Conservation (phyloP, 2,888 invertebrate genomes). For the Scaptodrosophila latifasciaeformis region DNA sequence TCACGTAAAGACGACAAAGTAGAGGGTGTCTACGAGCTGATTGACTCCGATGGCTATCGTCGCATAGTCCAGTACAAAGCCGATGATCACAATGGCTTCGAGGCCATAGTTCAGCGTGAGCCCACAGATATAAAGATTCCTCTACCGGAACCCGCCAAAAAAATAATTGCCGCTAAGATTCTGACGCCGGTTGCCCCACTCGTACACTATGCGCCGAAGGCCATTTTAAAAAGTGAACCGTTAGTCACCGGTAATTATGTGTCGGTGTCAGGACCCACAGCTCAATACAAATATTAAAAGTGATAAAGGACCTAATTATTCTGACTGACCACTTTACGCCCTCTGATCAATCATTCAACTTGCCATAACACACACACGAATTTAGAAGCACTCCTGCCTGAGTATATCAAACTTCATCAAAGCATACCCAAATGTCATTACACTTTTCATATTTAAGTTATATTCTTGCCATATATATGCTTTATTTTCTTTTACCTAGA, state of each 20-base stretch:
- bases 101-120: slow-evolving; percentile 77
- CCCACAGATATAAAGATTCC: slow-evolving; percentile 74
- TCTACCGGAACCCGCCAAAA: slow-evolving; percentile 46
- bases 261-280: slow-evolving; percentile 56
- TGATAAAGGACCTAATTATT: too few relatives aligned
- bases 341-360: too few relatives aligned
- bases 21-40: slow-evolving; percentile 76
- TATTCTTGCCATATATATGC: slow-evolving; percentile 26
- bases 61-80: slow-evolving; percentile 77
- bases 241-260: slow-evolving; percentile 54
- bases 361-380: background rate
- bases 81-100: slow-evolving; percentile 77
- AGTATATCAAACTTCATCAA: too few relatives aligned
- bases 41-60: slow-evolving; percentile 77
- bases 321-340: too few relatives aligned
- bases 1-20: slow-evolving; percentile 76
- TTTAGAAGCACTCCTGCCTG: background rate
- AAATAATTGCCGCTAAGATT: slow-evolving; percentile 56
- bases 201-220: slow-evolving; percentile 55
- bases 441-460: slow-evolving; percentile 49
- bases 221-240: slow-evolving; percentile 34
- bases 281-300: slow-evolving; percentile 62
- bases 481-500: slow-evolving; percentile 3
- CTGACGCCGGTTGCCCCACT: slow-evolving; percentile 45
- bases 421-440: background rate